Evolutionary conservation across 92 coral and sea anemone genomes (phyloP).

Genomic region (Epizoanthus fatuus): DNA sequence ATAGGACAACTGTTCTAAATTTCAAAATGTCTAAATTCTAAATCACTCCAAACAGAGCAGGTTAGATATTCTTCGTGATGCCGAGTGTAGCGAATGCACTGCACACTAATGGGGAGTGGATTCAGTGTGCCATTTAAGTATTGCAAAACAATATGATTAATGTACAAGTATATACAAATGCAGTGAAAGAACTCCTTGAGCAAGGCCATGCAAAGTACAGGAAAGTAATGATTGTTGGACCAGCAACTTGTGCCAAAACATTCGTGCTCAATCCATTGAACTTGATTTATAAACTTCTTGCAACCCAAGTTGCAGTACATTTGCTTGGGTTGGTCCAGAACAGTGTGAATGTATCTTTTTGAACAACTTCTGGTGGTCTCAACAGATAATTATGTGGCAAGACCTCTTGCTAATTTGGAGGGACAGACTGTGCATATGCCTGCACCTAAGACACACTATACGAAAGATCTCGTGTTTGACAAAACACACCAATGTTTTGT

Average conservation of each 20-base stretch:
- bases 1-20: no score
- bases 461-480: slow-evolving; percentile 54
- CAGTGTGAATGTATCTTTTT: slow-evolving; percentile 57
- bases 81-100: slow-evolving; percentile 30
- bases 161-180: slow-evolving; percentile 5
- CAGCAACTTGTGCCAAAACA: slow-evolving; percentile 40
- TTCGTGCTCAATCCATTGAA: slow-evolving; percentile 53
- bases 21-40: background rate
- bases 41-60: slow-evolving; percentile 15
- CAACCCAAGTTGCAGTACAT: slow-evolving; percentile 57
- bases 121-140: slow-evolving; percentile 49
- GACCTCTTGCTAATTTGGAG: slow-evolving; percentile 67
- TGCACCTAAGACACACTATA: slow-evolving; percentile 71
- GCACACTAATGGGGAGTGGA: slow-evolving; percentile 47
- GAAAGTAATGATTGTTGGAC: slow-evolving; percentile 55
- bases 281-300: slow-evolving; percentile 31
- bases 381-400: slow-evolving; percentile 56
- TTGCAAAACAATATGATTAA: slow-evolving; percentile 51
- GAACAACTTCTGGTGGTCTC: slow-evolving; percentile 58
- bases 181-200: slow-evolving; percentile 45
- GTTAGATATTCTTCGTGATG: slow-evolving; percentile 25
- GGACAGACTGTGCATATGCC: slow-evolving; percentile 69
- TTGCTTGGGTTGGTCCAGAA: slow-evolving; percentile 70
- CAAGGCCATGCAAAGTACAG: slow-evolving; percentile 35
- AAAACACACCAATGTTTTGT: slow-evolving; percentile 55